phyloP scores from a whole-genome alignment of 2,113 vertebrate genomes.

The Mus pahari region DNA sequence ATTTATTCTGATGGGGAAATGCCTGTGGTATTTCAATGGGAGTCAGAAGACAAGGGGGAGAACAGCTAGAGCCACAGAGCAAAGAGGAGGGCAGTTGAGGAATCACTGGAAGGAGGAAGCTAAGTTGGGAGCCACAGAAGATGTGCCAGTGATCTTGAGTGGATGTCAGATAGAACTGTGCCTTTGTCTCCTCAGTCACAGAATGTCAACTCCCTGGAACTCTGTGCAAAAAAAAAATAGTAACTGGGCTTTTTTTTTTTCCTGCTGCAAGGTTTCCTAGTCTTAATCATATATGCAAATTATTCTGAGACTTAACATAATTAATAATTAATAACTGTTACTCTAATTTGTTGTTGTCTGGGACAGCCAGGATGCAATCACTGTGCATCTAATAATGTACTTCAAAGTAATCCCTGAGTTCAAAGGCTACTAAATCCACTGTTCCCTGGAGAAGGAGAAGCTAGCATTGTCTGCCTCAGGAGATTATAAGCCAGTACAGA shows the following conservation, averaged over 20 bases:
- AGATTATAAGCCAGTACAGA: background rate
- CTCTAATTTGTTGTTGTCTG: background rate
- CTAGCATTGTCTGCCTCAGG: background rate
- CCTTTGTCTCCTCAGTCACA: background rate
- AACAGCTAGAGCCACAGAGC: too few relatives aligned
- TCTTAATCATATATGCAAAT: conserved; percentile 11
- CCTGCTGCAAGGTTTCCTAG: background rate
- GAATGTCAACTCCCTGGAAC: background rate
- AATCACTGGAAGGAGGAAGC: background rate
- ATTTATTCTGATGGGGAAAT: background rate
- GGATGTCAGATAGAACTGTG: background rate
- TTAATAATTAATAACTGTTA: background rate
- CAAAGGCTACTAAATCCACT: background rate
- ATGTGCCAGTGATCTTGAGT: background rate
- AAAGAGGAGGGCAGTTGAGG: background rate
- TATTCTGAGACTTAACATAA: background rate
- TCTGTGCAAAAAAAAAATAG: background rate
- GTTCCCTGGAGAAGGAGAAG: background rate
- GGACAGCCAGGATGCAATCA: background rate
- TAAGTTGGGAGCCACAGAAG: background rate
- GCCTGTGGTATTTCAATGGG: background rate
- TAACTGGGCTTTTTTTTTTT: background rate
- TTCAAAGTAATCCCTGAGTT: background rate
- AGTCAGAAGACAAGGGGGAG: background rate
- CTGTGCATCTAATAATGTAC: background rate